Conservation (phyloP, 2,113 vertebrate species). For the Deroptyus accipitrinus region DNA sequence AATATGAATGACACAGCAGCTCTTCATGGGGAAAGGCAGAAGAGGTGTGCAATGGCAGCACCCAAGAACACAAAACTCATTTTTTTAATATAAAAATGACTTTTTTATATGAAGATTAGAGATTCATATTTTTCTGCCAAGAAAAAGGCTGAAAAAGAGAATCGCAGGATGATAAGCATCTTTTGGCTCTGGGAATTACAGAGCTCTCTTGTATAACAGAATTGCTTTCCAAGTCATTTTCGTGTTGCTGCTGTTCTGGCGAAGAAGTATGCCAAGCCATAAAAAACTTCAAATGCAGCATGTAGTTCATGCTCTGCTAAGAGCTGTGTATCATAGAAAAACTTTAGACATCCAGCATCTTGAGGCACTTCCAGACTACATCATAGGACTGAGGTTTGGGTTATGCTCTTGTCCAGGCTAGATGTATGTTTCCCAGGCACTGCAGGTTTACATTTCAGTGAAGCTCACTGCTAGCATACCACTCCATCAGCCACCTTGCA, state of each 20-base stretch:
- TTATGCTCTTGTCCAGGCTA: background rate
- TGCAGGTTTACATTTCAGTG: background rate
- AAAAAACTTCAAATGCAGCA: background rate
- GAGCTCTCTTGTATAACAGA: background rate
- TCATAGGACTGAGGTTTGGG: too few relatives aligned
- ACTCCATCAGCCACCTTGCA: background rate
- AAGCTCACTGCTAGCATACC: background rate
- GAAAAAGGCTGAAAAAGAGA: slow-evolving; percentile 6
- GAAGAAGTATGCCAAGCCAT: background rate
- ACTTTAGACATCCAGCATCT: background rate
- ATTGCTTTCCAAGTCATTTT: slow-evolving; percentile 10
- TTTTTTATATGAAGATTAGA: background rate
- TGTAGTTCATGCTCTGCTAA: background rate
- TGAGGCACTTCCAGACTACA: too few relatives aligned
- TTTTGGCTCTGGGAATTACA: slow-evolving; percentile 31
- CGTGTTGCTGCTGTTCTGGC: background rate
- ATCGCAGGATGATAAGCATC: background rate
- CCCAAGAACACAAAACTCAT: background rate
- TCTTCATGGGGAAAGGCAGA: background rate
- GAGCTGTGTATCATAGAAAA: background rate
- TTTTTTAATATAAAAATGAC: background rate
- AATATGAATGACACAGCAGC: background rate
- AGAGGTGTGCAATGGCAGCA: too few relatives aligned
- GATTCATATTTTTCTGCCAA: background rate
- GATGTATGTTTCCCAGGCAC: background rate